Conservation (phyloP, 2,797 vertebrate species). For the Poeciliopsis paucimaculata region DNA sequence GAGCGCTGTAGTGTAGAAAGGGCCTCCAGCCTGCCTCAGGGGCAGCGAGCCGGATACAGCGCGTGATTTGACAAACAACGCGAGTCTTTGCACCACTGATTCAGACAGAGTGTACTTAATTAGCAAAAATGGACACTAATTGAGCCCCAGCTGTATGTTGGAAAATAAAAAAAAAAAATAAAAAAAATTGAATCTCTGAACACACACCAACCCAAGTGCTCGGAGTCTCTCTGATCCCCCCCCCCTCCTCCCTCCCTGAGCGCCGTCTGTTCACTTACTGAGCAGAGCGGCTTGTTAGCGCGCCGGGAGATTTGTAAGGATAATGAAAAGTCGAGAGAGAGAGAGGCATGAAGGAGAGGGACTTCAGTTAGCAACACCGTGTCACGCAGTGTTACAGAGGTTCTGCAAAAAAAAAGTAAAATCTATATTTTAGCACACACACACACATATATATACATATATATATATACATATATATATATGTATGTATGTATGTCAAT, state of each 20-base stretch:
- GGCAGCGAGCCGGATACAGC: slow-evolving; percentile 68
- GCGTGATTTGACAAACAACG: slow-evolving; percentile 76
- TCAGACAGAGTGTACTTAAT: slow-evolving; percentile 75
- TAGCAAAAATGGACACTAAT: slow-evolving; percentile 80
- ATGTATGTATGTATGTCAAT: too few relatives aligned
- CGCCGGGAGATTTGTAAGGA: slow-evolving; percentile 74
- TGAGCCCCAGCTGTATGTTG: slow-evolving; percentile 77
- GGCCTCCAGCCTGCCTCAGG: slow-evolving; percentile 74
- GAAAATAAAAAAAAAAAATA: neutral
- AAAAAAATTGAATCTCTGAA: slow-evolving; percentile 67
- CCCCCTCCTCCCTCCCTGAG: slow-evolving; percentile 51
- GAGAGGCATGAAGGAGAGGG: slow-evolving; percentile 41
- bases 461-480: too few relatives aligned
- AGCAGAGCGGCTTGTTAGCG: slow-evolving; percentile 75
- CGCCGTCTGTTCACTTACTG: slow-evolving; percentile 73
- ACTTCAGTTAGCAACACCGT: slow-evolving; percentile 45
- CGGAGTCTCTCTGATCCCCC: slow-evolving; percentile 73
- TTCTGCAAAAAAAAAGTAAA: slow-evolving; percentile 3
- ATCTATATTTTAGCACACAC: too few relatives aligned
- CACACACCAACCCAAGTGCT: slow-evolving; percentile 72
- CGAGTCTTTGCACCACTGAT: slow-evolving; percentile 75
- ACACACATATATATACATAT: too few relatives aligned
- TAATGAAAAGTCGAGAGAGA: slow-evolving; percentile 64
- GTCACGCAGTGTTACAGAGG: slow-evolving; percentile 16
- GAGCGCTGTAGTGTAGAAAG: slow-evolving; percentile 62